Conservation (phyloP, 2,888 invertebrate species). For the Lamellibrachia columna region DNA sequence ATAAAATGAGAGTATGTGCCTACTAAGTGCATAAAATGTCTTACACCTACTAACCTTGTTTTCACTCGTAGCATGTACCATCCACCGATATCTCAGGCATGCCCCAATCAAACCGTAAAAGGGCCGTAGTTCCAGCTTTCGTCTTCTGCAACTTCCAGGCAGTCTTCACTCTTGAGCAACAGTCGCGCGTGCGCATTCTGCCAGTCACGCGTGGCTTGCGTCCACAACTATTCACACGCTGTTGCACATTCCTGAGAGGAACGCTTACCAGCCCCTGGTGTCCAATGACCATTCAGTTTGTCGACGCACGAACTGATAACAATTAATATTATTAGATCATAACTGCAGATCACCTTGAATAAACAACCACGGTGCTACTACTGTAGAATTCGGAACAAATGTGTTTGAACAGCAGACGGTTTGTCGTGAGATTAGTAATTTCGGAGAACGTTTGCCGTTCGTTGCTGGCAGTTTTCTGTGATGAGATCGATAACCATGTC, state of each 20-base stretch:
- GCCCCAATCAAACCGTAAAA: background rate
- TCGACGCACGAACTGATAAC: background rate
- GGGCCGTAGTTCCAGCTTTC: background rate
- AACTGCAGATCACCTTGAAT: background rate
- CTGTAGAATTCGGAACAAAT: background rate
- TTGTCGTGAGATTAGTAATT: background rate
- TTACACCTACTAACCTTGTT: background rate
- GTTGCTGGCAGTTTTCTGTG: background rate
- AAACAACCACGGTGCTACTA: background rate
- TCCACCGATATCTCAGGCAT: background rate
- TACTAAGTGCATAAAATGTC: background rate
- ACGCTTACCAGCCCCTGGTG: background rate
- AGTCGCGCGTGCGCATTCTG: background rate
- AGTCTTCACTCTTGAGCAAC: background rate
- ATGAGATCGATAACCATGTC: background rate
- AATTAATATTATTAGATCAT: background rate
- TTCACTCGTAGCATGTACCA: background rate
- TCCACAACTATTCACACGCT: background rate
- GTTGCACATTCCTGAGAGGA: background rate
- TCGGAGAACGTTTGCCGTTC: background rate
- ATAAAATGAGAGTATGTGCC: background rate
- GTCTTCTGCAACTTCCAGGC: background rate
- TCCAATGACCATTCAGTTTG: background rate
- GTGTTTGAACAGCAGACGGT: background rate
- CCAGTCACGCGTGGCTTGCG: background rate